Conservation (phyloP, 1,140 invertebrate genomes). For the Drosophila kurseongensis region DNA sequence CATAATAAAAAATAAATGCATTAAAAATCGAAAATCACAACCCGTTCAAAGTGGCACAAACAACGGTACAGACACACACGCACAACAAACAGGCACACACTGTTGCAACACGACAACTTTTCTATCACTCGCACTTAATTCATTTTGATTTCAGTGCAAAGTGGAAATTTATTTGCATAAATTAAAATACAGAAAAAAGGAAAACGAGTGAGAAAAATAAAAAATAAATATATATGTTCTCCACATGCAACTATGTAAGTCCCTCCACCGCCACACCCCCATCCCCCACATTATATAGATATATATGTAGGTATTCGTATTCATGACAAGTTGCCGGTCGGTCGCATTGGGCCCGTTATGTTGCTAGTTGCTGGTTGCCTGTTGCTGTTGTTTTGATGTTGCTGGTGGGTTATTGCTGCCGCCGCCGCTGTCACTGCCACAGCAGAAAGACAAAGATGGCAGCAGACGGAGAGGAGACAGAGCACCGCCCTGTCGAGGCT, state of each 20-base stretch:
- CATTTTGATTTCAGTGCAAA: slow-evolving; percentile 84
- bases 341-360: slow-evolving; percentile 63
- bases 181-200: slow-evolving; percentile 64
- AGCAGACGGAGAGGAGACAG: neutral
- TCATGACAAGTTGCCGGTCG: slow-evolving; percentile 68
- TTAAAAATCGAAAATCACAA: slow-evolving; percentile 79
- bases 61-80: slow-evolving; percentile 63
- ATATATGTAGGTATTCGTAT: slow-evolving; percentile 44
- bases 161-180: slow-evolving; percentile 84
- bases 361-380: slow-evolving; percentile 39
- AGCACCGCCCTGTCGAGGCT: slow-evolving; percentile 36
- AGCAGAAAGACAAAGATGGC: slow-evolving; percentile 12
- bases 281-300: too few relatives aligned
- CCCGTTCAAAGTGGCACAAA: slow-evolving; percentile 74
- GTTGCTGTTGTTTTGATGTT: slow-evolving; percentile 4
- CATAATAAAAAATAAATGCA: slow-evolving; percentile 61
- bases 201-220: slow-evolving; percentile 30
- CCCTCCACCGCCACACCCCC: slow-evolving; percentile 3
- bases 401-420: slow-evolving; percentile 4
- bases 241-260: slow-evolving; percentile 47
- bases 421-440: slow-evolving; percentile 25
- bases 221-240: slow-evolving; percentile 21
- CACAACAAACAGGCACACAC: slow-evolving; percentile 36
- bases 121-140: slow-evolving; percentile 83
- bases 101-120: slow-evolving; percentile 67